Evolutionary conservation across 2,888 invertebrate genomes (phyloP), one percentile per base, ranked within the genome.

Genomic region (Lithophane socia): DNA sequence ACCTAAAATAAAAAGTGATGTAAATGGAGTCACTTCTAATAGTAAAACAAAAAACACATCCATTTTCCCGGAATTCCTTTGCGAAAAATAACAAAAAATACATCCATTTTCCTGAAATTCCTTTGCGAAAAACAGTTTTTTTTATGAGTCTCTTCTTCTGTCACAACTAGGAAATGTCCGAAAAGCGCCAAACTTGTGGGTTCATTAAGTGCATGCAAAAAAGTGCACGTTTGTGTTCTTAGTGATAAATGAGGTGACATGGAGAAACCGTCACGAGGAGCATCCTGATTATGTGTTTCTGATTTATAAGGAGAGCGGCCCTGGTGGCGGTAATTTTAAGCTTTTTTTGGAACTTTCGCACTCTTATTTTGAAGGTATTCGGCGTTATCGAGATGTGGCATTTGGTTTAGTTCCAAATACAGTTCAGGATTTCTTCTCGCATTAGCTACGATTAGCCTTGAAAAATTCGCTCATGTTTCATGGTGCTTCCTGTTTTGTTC

Each of bases 171-270:
- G 18, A 52, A 18, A 52, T 52, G 42, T 84, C 78, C 78, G 10
- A 8, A 13, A 18, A 67, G 3, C 0, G 12, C 84, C 74, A 76
- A 76, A 88, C 21, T 61, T 21, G 42, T 85, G 75, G 75, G 47
- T 82, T 77, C 58, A 80, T 52, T 77, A 58, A 73, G 73, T 86
- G 89, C 88, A 91, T 91, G 87, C 87, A 90, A 93, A 94, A 92
- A 93, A 92, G 88, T 87, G 89, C 91, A 91, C 91, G 88, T 84
- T 87, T 82, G 75, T 73, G 91, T 92, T 92, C 90, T 84, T 82
- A 72, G 90, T 93, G 94, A 94, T 92, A 92, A 91, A 94, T 91
- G 94, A 93, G 94, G 94, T 95, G 95, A 94, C 94, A 93, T 79
- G 88, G 79, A 76, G 87, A 79, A 77, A 83, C 84, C 71, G 86